Base-by-base conservation (phyloP, 64 coral and sea anemone genomes). In the Porites lutea region DNA sequence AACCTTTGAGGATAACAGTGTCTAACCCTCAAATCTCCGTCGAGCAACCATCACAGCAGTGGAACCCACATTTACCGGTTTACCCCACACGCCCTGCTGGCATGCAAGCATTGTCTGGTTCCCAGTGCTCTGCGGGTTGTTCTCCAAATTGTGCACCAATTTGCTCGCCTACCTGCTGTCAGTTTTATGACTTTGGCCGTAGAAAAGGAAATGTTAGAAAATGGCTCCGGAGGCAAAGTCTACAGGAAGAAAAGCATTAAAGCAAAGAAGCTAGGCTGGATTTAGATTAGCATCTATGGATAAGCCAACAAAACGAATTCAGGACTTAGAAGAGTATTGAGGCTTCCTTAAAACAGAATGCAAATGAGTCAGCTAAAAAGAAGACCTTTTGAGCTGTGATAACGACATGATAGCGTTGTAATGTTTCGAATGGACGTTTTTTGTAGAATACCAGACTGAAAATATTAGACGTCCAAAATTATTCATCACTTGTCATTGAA, bases 131-230 rank as follows among this genome's bases (percentile, higher is more conserved):
- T 19, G 43, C 64, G 18, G 48, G 63, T 20, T 84, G 81, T 14
- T 84, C 81, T 13, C 61, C 61, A 21, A 84, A 52, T 10, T 84
- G 81, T 84, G 81, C 47, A 18, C 81, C 81, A 68, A 84, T 44
- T 52, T 84, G 81, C 63, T 84, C 81, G 14, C 81, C 81, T 5
- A 68, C 63, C 2, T 84, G 81, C 48, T 84, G 81, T 9, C 62
- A 23, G 45, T 84, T 84, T 84, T 84, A 50, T 64, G 48, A 84
- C 81, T 51, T 47, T 8, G 5, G 45, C 5, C 63, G 62, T 21
- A 62, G 55, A 51, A 84, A 46, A 20, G 59, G 46, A 50, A 51
- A 84, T 2, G 13, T 84, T 11, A 84, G 68, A 51, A 52, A 65
- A 51, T 20, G n/a, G 9, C 21, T 84, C 16, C 48, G 51, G 14